phyloP scores from a whole-genome alignment of 2,888 invertebrate species.

The Keiferia lycopersicella region DNA sequence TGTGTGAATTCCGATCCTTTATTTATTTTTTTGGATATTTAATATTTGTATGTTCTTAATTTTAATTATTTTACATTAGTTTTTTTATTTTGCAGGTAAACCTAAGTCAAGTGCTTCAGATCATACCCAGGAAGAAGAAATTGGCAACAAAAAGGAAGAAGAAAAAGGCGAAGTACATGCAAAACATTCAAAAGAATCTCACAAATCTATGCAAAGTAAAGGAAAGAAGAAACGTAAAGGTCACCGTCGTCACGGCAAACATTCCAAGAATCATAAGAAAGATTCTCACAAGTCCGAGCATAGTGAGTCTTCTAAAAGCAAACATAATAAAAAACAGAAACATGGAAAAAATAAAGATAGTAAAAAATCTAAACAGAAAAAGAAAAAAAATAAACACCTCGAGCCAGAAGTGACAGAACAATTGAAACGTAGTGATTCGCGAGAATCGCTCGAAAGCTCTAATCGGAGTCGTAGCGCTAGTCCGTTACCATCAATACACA shows the following conservation, averaged over 20 bases:
- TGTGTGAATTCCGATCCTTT: too few species aligned
- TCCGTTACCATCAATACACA: slow-evolving; percentile 72
- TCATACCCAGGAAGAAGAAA: slow-evolving; percentile 37
- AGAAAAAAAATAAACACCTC: slow-evolving; percentile 68
- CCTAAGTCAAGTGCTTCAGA: slow-evolving; percentile 61
- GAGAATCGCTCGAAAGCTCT: slow-evolving; percentile 68
- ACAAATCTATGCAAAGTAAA: slow-evolving; percentile 66
- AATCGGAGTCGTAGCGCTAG: slow-evolving; percentile 71
- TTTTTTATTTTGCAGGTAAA: slow-evolving; percentile 50
- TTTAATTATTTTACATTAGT: background rate
- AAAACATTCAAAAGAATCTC: slow-evolving; percentile 66
- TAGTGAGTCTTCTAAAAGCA: slow-evolving; percentile 52
- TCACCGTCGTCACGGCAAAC: slow-evolving; percentile 72
- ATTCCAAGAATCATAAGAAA: slow-evolving; percentile 72
- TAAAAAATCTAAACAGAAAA: slow-evolving; percentile 75
- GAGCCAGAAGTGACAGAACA: slow-evolving; percentile 33
- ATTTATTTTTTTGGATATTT: too few species aligned
- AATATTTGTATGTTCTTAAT: background rate
- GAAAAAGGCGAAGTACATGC: slow-evolving; percentile 38
- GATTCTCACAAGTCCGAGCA: slow-evolving; percentile 60
- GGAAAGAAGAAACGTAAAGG: slow-evolving; percentile 72
- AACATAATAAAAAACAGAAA: slow-evolving; percentile 64
- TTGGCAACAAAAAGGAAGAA: slow-evolving; percentile 30
- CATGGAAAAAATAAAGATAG: slow-evolving; percentile 68
- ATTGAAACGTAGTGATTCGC: slow-evolving; percentile 51